A percentile compares a stretch with the other conserved stretches of the same genome.
Evolutionary conservation across 1,140 invertebrate species (phyloP).

Genomic region (Cherax destructor): DNA sequence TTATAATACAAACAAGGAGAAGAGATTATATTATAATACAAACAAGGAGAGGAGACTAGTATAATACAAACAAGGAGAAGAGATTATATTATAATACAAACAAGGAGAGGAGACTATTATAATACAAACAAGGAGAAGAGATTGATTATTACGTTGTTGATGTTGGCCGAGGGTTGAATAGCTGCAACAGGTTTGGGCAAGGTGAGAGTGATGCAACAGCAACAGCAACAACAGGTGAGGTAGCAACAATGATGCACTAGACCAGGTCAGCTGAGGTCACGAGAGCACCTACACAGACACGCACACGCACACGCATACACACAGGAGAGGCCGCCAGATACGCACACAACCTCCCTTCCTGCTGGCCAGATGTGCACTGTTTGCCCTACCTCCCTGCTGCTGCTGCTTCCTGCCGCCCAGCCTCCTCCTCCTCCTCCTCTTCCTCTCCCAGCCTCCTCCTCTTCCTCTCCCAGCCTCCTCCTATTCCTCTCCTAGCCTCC

Average conservation of each 20-base stretch:
- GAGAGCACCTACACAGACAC: neutral
- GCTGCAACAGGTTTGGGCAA: neutral
- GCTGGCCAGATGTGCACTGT: neutral
- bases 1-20: too few relatives aligned
- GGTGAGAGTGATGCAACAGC: neutral
- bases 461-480: neutral
- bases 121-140: neutral
- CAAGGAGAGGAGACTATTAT: neutral
- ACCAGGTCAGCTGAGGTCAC: slow-evolving; percentile 1
- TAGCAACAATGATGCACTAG: neutral
- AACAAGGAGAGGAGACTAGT: neutral
- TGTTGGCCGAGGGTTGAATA: neutral
- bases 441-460: neutral
- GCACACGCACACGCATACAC: slow-evolving; percentile 3
- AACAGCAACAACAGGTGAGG: neutral
- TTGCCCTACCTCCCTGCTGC: neutral
- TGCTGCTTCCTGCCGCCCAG: neutral
- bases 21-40: too few relatives aligned
- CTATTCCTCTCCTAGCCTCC: neutral
- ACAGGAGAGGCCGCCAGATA: neutral
- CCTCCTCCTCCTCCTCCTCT: neutral
- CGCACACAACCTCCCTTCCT: slow-evolving; percentile 1
- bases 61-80: neutral
- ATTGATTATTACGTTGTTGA: neutral
- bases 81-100: too few relatives aligned